A percentile compares a stretch with the other conserved stretches of the same genome.
Conservation (phyloP, 2,888 invertebrate genomes). For the Nymphalis urticae region DNA sequence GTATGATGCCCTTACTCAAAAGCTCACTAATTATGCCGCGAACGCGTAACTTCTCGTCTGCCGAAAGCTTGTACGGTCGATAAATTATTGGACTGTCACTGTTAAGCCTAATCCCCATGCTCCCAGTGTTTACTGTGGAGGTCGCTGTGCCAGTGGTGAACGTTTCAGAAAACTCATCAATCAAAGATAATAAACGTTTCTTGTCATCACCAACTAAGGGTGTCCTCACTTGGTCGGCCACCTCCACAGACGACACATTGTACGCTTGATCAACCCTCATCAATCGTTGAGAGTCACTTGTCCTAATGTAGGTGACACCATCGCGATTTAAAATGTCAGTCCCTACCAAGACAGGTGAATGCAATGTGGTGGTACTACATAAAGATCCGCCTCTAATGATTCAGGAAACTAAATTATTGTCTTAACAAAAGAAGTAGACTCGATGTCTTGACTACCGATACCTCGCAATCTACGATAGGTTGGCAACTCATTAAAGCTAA, state of each 20-base stretch:
- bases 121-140: constrained; percentile 42
- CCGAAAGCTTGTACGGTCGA: too few species aligned
- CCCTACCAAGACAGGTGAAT: constrained; percentile 41
- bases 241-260: constrained; percentile 15
- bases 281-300: too few species aligned
- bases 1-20: too few species aligned
- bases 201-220: constrained; percentile 20
- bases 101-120: constrained; percentile 40
- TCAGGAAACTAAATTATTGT: neutral
- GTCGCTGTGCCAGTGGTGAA: constrained; percentile 41
- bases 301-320: constrained; percentile 39
- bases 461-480: neutral
- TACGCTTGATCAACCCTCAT: too few species aligned
- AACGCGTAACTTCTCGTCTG: too few species aligned
- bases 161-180: constrained; percentile 34
- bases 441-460: neutral
- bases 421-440: constrained; percentile 1
- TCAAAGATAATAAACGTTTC: constrained; percentile 14
- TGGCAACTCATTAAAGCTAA: neutral
- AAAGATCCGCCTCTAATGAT: constrained; percentile 37
- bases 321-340: constrained; percentile 43
- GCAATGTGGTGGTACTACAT: constrained; percentile 34
- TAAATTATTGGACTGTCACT: too few species aligned
- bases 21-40: too few species aligned
- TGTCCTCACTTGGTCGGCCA: constrained; percentile 21